phyloP scores from a whole-genome alignment of 2,888 invertebrate species.

The Diachrysia chrysitis region DNA sequence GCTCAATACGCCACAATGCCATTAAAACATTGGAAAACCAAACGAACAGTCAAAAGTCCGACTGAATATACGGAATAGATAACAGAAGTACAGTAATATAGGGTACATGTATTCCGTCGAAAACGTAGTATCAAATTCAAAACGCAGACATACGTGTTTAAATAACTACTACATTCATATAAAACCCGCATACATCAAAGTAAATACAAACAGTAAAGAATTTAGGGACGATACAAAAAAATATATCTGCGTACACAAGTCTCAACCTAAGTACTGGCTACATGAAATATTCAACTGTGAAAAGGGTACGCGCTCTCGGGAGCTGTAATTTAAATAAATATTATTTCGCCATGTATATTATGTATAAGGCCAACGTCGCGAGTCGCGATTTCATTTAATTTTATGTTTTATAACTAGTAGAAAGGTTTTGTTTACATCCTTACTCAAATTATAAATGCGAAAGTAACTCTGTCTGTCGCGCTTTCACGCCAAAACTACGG shows the following conservation, averaged over 20 bases:
- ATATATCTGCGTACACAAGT: constrained; percentile 30
- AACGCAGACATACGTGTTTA: background rate
- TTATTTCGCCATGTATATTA: constrained; percentile 77
- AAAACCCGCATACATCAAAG: constrained; percentile 30
- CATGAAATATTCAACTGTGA: constrained; percentile 72
- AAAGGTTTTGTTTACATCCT: background rate
- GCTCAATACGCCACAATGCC: background rate
- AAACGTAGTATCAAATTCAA: background rate
- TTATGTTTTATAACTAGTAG: background rate
- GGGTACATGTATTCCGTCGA: too few relatives aligned
- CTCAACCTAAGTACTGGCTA: constrained; percentile 54
- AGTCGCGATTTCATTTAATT: constrained; percentile 22
- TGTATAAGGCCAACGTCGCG: constrained; percentile 57
- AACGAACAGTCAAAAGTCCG: background rate
- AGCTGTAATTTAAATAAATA: constrained; percentile 79
- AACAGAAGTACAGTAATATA: too few relatives aligned
- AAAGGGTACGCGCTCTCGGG: constrained; percentile 67
- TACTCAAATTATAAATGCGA: too few relatives aligned
- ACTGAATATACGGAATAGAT: background rate
- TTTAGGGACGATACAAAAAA: constrained; percentile 34
- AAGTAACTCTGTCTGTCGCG: too few relatives aligned
- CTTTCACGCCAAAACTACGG: too few relatives aligned
- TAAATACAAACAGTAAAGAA: constrained; percentile 34
- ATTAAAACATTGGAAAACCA: background rate
- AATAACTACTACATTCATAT: background rate